phyloP scores from a whole-genome alignment of 2,113 vertebrate genomes.

The Ceratotherium simum region DNA sequence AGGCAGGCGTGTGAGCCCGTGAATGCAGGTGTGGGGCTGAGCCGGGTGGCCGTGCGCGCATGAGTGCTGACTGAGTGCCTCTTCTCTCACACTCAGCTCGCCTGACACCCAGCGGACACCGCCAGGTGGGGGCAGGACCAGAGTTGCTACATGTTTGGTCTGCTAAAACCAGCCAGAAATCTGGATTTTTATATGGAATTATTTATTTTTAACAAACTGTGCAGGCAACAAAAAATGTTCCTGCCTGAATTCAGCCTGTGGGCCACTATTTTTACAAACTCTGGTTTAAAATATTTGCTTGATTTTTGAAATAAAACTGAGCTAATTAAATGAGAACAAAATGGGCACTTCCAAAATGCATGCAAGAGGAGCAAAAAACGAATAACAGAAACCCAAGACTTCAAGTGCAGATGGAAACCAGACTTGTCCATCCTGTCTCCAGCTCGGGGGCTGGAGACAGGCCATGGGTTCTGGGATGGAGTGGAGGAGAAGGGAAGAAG shows the following conservation, averaged over 20 bases:
- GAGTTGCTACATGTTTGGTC: not conserved
- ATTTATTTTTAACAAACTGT: not conserved
- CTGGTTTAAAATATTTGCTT: not conserved
- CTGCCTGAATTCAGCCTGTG: not conserved
- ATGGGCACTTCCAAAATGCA: not conserved
- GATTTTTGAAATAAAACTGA: not conserved
- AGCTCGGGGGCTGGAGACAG: not conserved
- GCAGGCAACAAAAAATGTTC: not conserved
- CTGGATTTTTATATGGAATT: not conserved
- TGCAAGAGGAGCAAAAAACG: not conserved
- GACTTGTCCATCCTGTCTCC: too few species aligned
- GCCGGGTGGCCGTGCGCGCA: rapidly evolving
- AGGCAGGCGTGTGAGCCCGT: not conserved
- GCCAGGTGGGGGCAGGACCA: not conserved
- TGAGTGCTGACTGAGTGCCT: rapidly evolving
- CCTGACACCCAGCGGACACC: not conserved
- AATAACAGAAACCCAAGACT: too few species aligned
- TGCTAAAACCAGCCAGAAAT: not conserved
- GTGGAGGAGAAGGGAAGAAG: rapidly evolving
- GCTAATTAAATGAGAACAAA: not conserved
- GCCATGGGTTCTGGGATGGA: not conserved
- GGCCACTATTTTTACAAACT: not conserved
- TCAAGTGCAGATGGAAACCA: not conserved
- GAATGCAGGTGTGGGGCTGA: not conserved
- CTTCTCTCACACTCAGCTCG: too few species aligned